Evolutionary conservation across 2,888 invertebrate species (phyloP).

Genomic region (Busseola fusca): DNA sequence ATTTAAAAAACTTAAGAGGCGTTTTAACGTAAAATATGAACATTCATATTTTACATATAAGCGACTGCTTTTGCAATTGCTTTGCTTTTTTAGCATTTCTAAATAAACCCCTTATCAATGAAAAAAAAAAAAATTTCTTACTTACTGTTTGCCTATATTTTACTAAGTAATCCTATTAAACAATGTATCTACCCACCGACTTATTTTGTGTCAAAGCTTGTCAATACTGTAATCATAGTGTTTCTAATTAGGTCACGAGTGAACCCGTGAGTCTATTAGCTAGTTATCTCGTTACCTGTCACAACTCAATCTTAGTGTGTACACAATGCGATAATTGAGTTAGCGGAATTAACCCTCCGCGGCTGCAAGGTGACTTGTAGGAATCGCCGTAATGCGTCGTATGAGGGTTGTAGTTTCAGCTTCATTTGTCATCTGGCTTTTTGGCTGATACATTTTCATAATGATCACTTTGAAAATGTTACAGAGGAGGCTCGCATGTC

Average conservation of each 20-base stretch:
- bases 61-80: no score
- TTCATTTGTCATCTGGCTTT: constrained; percentile 33
- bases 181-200: neutral
- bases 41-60: no score
- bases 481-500: neutral
- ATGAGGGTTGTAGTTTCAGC: constrained; percentile 6
- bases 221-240: neutral
- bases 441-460: neutral
- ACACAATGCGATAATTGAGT: constrained; percentile 71
- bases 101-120: neutral
- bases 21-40: neutral
- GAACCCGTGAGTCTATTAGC: constrained; percentile 65
- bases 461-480: neutral
- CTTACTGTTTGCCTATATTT: neutral
- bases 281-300: constrained; percentile 74
- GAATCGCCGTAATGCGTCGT: constrained; percentile 12
- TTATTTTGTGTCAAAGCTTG: no score
- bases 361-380: constrained; percentile 39
- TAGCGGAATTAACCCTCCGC: constrained; percentile 61
- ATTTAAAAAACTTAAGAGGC: neutral
- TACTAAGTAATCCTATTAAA: neutral
- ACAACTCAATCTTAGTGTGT: constrained; percentile 66
- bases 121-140: neutral
- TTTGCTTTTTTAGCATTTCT: no score
- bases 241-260: constrained; percentile 65